Evolutionary conservation across 2,113 vertebrate genomes (phyloP), one percentile per base, ranked within the genome.

Genomic region (Cavia aperea): DNA sequence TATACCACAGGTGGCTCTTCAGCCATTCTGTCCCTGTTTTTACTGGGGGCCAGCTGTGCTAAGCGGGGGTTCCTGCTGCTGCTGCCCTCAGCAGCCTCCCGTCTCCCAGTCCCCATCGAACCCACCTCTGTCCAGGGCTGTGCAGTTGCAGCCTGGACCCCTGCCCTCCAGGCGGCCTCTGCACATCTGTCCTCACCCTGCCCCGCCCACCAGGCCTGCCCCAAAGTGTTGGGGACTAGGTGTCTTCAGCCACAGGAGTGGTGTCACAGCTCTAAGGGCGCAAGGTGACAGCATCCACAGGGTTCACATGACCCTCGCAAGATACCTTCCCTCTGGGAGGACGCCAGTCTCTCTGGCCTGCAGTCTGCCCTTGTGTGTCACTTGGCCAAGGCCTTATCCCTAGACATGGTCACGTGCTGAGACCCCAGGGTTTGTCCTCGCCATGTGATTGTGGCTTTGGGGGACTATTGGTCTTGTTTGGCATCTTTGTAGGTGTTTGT

Each of bases 141-240:
- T 6, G 19, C n/a, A 46, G 39, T 9, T 39, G 5, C 4, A 39
- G 70, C 70, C 23, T 43, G 2, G 39, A 46, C 21, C 24, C 24
- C 24, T 4, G 12, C 39, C 39, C 73, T 77, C 26, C 13, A 49
- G 72, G 43, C 43, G 2, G 72, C 72, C 14, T 75, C 39, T 29
- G 72, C 43, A 75, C 11, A 5, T 0, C 21, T 10, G 5, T 23
- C 19, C 9, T 24, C 72, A 12, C 39, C 70, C 6, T 1, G 6
- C 66, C 8, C 2, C 2, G 16, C 19, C 19, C 16, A n/a, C 33
- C 31, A 68, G 66, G 66, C 66, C 63, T n/a, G 36, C 16, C 36
- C 18, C 8, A 1, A 13, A 63, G 43, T 5, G 2, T 6, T 11
- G 2, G 66, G 33, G 31, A 18, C 65, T 33, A 13, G 2, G 56